These are phyloP conservation scores for Solenodon paradoxus DNA, from an alignment of 2,113 vertebrate species.

Conservation along the genomic window DNA sequence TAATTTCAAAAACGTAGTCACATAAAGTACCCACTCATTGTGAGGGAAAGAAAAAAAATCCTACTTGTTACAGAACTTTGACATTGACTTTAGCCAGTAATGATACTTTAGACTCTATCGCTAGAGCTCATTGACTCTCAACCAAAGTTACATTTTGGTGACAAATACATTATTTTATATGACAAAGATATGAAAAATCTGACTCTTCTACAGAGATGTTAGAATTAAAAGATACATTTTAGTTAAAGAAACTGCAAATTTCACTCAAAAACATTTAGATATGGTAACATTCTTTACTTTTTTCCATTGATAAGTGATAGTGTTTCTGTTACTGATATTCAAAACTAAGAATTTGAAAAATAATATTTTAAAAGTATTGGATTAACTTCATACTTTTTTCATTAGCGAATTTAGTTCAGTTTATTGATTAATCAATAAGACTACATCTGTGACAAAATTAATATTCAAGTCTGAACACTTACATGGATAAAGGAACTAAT, in stretches of 20 bases:
- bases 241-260: not conserved
- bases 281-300: not conserved
- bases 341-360: not conserved
- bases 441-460: not conserved
- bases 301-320: not conserved
- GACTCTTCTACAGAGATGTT: not conserved
- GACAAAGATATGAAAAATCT: not conserved
- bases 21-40: not conserved
- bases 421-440: not conserved
- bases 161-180: not conserved
- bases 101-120: not conserved
- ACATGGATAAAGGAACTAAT: not conserved
- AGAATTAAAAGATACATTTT: not conserved
- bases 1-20: not conserved
- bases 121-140: not conserved
- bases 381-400: not conserved
- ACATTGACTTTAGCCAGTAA: not conserved
- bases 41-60: not conserved
- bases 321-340: not conserved
- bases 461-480: not conserved
- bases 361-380: not conserved
- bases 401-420: not conserved
- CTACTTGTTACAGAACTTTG: not conserved
- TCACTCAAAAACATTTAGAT: not conserved
- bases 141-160: not conserved